These are phyloP conservation scores for Hydractinia symbiolongicarpus DNA, from an alignment of 30 jellyfish, hydroid and myxozoan genomes.

Conservation along the genomic window DNA sequence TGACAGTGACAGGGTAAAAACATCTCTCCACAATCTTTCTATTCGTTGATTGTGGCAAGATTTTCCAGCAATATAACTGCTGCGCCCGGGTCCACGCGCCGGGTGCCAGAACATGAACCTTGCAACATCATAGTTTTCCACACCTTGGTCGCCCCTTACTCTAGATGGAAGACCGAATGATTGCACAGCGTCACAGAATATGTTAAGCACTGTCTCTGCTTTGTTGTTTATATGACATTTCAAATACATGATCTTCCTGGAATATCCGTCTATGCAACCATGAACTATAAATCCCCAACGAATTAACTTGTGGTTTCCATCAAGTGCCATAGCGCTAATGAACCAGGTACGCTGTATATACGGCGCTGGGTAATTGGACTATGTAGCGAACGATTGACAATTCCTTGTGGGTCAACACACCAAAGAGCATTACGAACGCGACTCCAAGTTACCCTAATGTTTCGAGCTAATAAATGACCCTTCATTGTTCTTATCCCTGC, in stretches of 20 bases:
- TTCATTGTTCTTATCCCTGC: conserved; percentile 22
- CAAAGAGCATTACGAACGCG: conserved; percentile 9
- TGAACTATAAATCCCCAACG: conserved; percentile 45
- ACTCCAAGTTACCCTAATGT: conserved; percentile 7
- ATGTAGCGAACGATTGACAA: background rate
- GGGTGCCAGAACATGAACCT: conserved; percentile 34
- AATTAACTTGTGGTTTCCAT: conserved; percentile 32
- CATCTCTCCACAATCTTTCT: conserved; percentile 29
- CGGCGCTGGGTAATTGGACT: conserved; percentile 16
- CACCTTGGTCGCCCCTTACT: conserved; percentile 46
- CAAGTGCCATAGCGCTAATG: conserved; percentile 41
- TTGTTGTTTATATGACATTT: conserved; percentile 17
- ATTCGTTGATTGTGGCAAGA: conserved; percentile 19
- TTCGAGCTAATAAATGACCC: conserved; percentile 12
- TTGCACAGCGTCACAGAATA: conserved; percentile 11
- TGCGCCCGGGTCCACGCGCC: conserved; percentile 30
- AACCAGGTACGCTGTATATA: conserved; percentile 31
- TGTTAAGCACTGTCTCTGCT: conserved; percentile 31
- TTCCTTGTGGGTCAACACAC: conserved; percentile 26
- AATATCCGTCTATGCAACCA: conserved; percentile 42
- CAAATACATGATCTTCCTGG: conserved; percentile 29
- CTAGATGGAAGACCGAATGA: conserved; percentile 36
- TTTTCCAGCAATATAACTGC: conserved; percentile 30
- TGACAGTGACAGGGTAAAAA: background rate
- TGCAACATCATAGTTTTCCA: conserved; percentile 40